These are phyloP conservation scores for Lonchura striata DNA, from an alignment of 2,113 vertebrate species.

Conservation along the genomic window DNA sequence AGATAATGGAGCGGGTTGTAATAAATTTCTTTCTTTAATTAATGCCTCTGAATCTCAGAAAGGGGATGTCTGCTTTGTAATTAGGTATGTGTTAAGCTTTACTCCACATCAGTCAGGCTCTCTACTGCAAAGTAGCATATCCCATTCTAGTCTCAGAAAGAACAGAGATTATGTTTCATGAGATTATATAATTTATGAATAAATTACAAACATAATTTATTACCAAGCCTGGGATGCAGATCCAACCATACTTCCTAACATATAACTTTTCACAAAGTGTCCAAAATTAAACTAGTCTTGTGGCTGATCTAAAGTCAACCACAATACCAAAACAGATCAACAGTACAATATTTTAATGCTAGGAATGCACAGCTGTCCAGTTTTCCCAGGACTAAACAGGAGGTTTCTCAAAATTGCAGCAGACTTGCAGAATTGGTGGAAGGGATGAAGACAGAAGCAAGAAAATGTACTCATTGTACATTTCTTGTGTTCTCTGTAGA, in stretches of 20 bases:
- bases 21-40: conserved; percentile 64
- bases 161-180: not conserved
- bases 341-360: not conserved
- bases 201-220: not conserved
- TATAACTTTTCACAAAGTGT: not conserved
- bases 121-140: not conserved
- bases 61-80: conserved; percentile 35
- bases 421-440: not conserved
- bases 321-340: not conserved
- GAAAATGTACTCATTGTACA: not conserved
- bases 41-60: conserved; percentile 29
- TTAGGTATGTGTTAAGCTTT: conserved; percentile 26
- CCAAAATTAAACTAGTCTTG: not conserved
- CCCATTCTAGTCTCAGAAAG: not conserved
- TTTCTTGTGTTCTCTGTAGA: too few relatives aligned
- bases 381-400: not conserved
- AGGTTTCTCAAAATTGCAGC: not conserved
- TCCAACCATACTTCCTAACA: not conserved
- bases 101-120: not conserved
- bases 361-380: not conserved
- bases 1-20: conserved; percentile 60
- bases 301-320: not conserved
- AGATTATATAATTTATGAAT: too few relatives aligned
- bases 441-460: not conserved
- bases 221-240: not conserved